phyloP scores from a whole-genome alignment of 2,888 invertebrate genomes.

The Aleiodes testaceus region DNA sequence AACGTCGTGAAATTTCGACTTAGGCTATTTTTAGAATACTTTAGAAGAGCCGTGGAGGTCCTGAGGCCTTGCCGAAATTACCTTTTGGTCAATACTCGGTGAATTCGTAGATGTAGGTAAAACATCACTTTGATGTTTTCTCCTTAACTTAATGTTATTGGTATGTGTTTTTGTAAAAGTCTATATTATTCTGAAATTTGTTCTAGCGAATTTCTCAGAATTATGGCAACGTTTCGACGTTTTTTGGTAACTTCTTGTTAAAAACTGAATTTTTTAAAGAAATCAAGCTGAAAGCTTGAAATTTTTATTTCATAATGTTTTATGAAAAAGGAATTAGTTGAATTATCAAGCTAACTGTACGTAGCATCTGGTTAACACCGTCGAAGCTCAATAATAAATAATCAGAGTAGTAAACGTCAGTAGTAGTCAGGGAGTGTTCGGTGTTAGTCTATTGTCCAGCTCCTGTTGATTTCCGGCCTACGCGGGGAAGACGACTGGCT shows the following conservation, averaged over 20 bases:
- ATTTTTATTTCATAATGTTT: neutral
- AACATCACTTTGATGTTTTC: neutral
- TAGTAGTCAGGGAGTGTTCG: slow-evolving; percentile 34
- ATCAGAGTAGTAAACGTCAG: slow-evolving; percentile 31
- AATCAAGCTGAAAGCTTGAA: neutral
- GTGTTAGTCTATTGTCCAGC: slow-evolving; percentile 37
- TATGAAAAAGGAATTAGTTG: neutral
- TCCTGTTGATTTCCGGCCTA: slow-evolving; percentile 45
- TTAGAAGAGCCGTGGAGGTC: no score
- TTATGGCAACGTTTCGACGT: slow-evolving; percentile 17
- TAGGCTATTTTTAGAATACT: no score
- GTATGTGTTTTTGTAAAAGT: no score
- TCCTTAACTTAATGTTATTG: neutral
- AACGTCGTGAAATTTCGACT: no score
- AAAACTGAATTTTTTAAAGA: no score
- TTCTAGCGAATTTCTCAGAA: neutral
- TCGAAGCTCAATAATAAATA: slow-evolving; percentile 23
- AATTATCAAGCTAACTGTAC: neutral
- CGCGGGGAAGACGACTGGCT: slow-evolving; percentile 58
- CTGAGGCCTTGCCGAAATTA: no score
- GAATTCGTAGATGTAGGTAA: neutral
- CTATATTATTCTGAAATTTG: neutral
- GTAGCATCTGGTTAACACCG: no score
- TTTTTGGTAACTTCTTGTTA: neutral
- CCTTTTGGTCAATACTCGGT: no score